Conservation (phyloP, 2,113 vertebrate genomes). For the Coryphaenoides rupestris region DNA sequence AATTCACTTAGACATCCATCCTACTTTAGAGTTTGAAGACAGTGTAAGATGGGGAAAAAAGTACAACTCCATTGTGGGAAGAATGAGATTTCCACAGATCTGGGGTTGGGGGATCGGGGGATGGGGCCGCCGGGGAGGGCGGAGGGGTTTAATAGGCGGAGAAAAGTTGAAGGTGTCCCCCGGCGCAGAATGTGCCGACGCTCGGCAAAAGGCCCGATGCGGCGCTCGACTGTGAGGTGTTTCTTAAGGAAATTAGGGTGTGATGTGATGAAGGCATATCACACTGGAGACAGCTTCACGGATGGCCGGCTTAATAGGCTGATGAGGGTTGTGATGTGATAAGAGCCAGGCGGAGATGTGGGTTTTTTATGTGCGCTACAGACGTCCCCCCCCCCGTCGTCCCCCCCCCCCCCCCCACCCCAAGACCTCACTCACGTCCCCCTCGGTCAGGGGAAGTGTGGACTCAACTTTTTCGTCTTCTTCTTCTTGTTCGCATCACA, state of each 20-base stretch:
- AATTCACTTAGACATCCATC: no score
- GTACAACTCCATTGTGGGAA: slow-evolving; percentile 16
- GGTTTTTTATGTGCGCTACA: neutral
- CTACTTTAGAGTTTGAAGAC: no score
- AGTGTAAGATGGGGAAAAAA: slow-evolving; percentile 20
- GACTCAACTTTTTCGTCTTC: slow-evolving; percentile 84
- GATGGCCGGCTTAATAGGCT: slow-evolving; percentile 47
- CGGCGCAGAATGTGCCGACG: slow-evolving; percentile 41
- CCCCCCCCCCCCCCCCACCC: slow-evolving; percentile 76
- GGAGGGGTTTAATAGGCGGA: slow-evolving; percentile 43
- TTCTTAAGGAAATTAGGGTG: slow-evolving; percentile 52
- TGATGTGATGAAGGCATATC: slow-evolving; percentile 53
- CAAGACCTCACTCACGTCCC: slow-evolving; percentile 83
- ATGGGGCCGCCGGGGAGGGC: slow-evolving; percentile 13
- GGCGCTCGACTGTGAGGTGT: slow-evolving; percentile 51
- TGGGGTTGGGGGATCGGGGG: neutral
- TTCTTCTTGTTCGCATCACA: slow-evolving; percentile 30
- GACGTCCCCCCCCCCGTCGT: slow-evolving; percentile 7
- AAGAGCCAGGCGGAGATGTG: slow-evolving; percentile 35
- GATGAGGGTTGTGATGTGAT: slow-evolving; percentile 61
- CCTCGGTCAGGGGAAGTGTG: slow-evolving; percentile 81
- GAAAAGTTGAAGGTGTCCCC: slow-evolving; percentile 49
- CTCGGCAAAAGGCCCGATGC: slow-evolving; percentile 43
- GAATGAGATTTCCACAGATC: slow-evolving; percentile 38
- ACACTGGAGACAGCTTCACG: slow-evolving; percentile 52